A percentile compares a stretch with the other conserved stretches of the same genome.
phyloP scores from a whole-genome alignment of 2,113 vertebrate species.

The Synodontis membranacea region DNA sequence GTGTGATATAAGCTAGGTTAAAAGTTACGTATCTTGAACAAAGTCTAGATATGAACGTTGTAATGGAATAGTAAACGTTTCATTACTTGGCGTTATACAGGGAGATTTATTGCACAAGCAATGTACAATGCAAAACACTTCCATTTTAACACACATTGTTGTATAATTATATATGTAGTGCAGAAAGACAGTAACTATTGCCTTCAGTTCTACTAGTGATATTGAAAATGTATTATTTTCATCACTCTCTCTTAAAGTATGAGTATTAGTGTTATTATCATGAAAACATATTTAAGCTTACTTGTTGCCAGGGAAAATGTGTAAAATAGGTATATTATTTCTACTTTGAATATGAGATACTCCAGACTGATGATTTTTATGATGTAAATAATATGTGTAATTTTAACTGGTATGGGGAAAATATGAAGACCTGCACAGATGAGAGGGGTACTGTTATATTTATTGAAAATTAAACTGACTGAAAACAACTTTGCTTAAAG shows the following conservation, averaged over 20 bases:
- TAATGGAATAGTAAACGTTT: slow-evolving; percentile 30
- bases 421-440: background rate
- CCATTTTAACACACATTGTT: slow-evolving; percentile 31
- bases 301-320: background rate
- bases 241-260: slow-evolving; percentile 33
- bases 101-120: slow-evolving; percentile 34
- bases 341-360: slow-evolving; percentile 13
- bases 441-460: background rate
- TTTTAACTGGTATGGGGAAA: slow-evolving; percentile 35
- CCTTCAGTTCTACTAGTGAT: slow-evolving; percentile 31
- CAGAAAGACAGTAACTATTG: slow-evolving; percentile 33
- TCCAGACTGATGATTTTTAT: slow-evolving; percentile 27
- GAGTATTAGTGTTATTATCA: slow-evolving; percentile 41
- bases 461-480: background rate
- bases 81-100: background rate
- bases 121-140: slow-evolving; percentile 36
- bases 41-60: slow-evolving; percentile 21
- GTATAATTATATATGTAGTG: slow-evolving; percentile 8
- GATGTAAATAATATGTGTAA: slow-evolving; percentile 33
- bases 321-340: slow-evolving; percentile 28
- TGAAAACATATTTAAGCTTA: slow-evolving; percentile 24
- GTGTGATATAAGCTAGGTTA: background rate
- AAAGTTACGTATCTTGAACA: background rate
- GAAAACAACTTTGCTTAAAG: slow-evolving; percentile 2
- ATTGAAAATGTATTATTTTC: slow-evolving; percentile 17